A percentile compares a stretch with the other conserved stretches of the same genome.
Evolutionary conservation across 37 sponge, comb jelly and placozoan species (phyloP).

Genomic region (Aplysina aerophoba): DNA sequence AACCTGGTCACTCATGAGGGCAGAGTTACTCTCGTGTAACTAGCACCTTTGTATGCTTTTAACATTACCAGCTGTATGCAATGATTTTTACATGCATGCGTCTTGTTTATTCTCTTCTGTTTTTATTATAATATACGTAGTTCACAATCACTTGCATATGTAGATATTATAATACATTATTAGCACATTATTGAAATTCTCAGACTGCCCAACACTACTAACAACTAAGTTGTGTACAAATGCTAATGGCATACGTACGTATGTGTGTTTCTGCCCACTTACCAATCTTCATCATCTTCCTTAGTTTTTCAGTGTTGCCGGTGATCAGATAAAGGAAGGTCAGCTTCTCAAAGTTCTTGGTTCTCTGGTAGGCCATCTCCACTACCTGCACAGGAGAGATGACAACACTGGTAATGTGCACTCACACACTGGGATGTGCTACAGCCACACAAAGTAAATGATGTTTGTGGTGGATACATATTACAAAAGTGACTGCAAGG

Average conservation of each 20-base stretch:
- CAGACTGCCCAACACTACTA: no score
- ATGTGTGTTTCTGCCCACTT: slow-evolving; percentile 72
- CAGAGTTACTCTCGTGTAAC: no score
- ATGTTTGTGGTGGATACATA: not conserved
- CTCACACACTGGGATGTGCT: no score
- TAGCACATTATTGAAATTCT: no score
- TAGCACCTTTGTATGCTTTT: not conserved
- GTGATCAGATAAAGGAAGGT: slow-evolving; percentile 98
- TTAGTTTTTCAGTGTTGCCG: slow-evolving; percentile 93
- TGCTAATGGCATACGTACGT: slow-evolving; percentile 87
- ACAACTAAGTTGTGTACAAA: no score
- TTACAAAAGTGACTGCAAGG: not conserved
- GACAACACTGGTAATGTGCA: no score
- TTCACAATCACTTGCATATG: no score
- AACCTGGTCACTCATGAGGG: no score
- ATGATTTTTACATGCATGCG: not conserved
- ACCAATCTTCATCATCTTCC: slow-evolving; percentile 98
- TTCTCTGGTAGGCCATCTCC: slow-evolving; percentile 98
- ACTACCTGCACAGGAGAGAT: slow-evolving; percentile 84
- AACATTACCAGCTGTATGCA: no score
- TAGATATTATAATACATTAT: no score
- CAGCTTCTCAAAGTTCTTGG: slow-evolving; percentile 95
- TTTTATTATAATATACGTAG: not conserved
- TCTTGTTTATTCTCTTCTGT: not conserved
- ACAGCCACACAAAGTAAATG: no score